Conservation (phyloP, 2,113 vertebrate genomes). For the Megaptera novaeangliae region DNA sequence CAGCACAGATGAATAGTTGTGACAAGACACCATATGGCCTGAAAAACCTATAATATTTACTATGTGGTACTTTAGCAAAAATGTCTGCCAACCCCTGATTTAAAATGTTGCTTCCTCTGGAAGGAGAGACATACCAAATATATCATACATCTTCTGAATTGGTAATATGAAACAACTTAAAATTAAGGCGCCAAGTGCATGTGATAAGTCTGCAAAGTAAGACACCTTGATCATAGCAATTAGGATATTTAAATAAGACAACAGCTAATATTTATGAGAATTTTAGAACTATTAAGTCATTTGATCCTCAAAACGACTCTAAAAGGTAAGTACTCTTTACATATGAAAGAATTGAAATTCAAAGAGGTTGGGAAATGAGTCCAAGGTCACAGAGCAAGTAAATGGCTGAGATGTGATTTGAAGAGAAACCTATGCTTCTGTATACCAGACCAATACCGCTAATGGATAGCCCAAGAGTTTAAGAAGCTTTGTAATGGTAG, state of each 20-base stretch:
- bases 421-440: background rate
- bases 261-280: background rate
- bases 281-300: background rate
- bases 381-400: background rate
- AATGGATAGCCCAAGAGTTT: background rate
- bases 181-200: background rate
- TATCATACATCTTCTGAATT: background rate
- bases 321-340: background rate
- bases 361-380: background rate
- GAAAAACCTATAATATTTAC: background rate
- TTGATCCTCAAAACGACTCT: background rate
- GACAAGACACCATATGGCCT: background rate
- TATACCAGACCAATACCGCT: accelerated
- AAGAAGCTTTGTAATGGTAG: background rate
- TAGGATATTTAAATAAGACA: background rate
- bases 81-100: background rate
- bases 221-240: background rate
- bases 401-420: background rate
- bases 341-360: background rate
- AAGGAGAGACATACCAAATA: background rate
- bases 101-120: background rate
- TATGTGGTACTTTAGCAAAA: background rate
- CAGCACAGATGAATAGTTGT: background rate
- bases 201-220: background rate
- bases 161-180: background rate